Evolutionary conservation across 2,113 vertebrate species (phyloP), one percentile per base, ranked within the genome.

Genomic region (Tychaedon coryphoeus): DNA sequence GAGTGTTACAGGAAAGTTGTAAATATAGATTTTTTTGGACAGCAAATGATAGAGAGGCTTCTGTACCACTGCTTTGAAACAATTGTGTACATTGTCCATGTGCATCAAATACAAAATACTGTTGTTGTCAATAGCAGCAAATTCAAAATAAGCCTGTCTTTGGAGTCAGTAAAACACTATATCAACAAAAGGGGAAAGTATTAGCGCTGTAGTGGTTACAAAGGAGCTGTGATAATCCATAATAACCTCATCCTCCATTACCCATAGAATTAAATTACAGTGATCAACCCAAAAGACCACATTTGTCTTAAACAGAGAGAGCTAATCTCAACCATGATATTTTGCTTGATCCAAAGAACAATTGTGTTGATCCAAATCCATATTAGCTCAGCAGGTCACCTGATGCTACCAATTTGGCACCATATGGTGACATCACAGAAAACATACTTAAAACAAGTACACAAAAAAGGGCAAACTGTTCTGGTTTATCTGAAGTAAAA

Each of bases 21-120:
- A 90, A 85, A 65, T 78, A 87, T 19, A 61, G 89, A 58, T 91
- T 92, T 94, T 86, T 84, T 50, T 70, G 78, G 56, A 79, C 61
- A 95, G 70, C 57, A 75, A 79, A 16, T 95, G 57, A 85, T 65
- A 89, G 48, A 67, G 43, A 91, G 45, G 31, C 45, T 75, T 87
- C 89, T 93, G 61, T 75, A 72, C 13, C 34, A 31, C 73, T 85
- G 45, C 77, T 89, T 89, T 65, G 76, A 88, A 91, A 88, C n/a
- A 61, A 53, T 20, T 61, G 40, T 78, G 42, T 92, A 29, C 48
- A 45, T 36, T 1, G 1, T 62, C 66, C 61, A 31, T 90, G 77
- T 91, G 73, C 53, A 69, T 87, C 86, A 78, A 78, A 85, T 67
- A 78, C 17, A 89, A 78, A 95, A 65, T 33, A 36, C 0, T 0